phyloP scores from a whole-genome alignment of 1,140 invertebrate species.

The Rhysida immarginata region DNA sequence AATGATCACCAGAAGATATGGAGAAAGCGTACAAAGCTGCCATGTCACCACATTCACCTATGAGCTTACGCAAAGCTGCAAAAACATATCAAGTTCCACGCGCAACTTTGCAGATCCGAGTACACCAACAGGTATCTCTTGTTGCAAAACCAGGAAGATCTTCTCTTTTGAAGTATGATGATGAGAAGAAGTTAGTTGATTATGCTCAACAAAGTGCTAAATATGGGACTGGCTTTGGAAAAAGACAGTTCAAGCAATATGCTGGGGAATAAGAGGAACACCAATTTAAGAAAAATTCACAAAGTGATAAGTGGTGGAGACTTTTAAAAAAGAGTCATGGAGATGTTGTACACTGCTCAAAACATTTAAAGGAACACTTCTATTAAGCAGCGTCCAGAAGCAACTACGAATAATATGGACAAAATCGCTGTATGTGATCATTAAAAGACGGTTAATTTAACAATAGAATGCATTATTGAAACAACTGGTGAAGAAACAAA shows the following conservation, averaged over 20 bases:
- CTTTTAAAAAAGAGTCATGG: neutral
- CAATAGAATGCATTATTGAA: no score
- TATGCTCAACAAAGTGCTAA: neutral
- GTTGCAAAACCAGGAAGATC: neutral
- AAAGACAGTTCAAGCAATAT: no score
- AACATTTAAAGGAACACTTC: no score
- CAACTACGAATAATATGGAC: no score
- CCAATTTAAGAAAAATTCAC: neutral
- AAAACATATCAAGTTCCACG: neutral
- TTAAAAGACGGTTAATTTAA: no score
- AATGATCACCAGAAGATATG: neutral
- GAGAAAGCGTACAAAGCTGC: neutral
- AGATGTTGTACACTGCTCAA: no score
- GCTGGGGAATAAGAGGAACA: no score
- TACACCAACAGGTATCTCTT: neutral
- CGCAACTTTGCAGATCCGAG: neutral
- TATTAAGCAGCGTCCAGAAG: no score
- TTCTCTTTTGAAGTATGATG: neutral
- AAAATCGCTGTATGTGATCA: no score
- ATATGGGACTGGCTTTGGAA: slow-evolving; percentile 2
- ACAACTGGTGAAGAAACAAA: no score
- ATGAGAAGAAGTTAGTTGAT: slow-evolving; percentile 2
- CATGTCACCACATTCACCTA: neutral
- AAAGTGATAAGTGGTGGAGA: neutral
- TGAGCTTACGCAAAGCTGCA: neutral